Percentiles rank a stretch among this genome's conserved stretches.
Evolutionary conservation across 2,888 invertebrate species (phyloP).

Genomic region (Cepaea hortensis): DNA sequence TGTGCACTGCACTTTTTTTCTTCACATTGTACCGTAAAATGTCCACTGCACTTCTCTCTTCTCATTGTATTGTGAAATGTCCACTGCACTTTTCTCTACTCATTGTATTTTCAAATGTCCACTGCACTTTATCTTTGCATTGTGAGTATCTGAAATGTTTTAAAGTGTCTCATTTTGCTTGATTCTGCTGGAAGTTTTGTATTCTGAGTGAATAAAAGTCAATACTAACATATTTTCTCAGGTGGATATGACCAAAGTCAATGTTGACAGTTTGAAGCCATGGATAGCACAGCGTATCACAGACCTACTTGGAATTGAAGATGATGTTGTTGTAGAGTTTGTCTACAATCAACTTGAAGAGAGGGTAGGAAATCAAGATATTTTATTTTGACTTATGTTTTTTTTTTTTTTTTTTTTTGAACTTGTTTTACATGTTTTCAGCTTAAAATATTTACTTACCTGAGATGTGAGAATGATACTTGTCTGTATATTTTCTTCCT

Average conservation of each 20-base stretch:
- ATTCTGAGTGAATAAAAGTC: no score
- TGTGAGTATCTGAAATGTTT: no score
- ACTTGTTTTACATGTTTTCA: constrained; percentile 13
- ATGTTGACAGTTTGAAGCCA: constrained; percentile 96
- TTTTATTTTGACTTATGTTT: neutral
- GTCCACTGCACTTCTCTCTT: no score
- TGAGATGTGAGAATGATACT: constrained; percentile 14
- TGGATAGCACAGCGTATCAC: constrained; percentile 99
- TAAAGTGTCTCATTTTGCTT: no score
- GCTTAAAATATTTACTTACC: constrained; percentile 21
- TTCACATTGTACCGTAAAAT: no score
- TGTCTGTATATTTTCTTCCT: neutral
- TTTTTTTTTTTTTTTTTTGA: neutral
- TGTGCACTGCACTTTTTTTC: no score
- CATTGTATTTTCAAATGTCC: no score
- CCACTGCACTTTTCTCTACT: no score
- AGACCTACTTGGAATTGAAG: constrained; percentile 96
- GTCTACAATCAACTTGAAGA: constrained; percentile 96
- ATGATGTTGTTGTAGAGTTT: constrained; percentile 98
- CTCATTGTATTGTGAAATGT: no score
- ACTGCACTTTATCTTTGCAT: no score
- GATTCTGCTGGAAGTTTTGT: no score
- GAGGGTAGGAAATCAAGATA: constrained; percentile 60
- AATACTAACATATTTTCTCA: constrained; percentile 72
- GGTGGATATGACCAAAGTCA: constrained; percentile 99